Percentiles rank a stretch among this genome's conserved stretches.
Evolutionary conservation across 2,888 invertebrate genomes (phyloP).

Genomic region (Parnassius orleans): DNA sequence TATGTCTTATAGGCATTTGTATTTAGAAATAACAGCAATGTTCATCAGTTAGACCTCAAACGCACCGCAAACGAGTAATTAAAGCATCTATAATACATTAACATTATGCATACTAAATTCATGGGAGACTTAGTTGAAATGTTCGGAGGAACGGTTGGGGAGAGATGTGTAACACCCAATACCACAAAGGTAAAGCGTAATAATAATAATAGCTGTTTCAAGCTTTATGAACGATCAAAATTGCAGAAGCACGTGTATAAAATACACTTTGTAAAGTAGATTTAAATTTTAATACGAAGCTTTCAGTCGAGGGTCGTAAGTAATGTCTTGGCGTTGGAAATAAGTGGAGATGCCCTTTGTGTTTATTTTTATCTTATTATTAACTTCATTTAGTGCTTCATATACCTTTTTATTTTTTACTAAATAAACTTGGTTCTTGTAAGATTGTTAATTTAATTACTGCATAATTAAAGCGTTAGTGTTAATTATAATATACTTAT

Average conservation of each 20-base stretch:
- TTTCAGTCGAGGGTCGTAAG: constrained; percentile 76
- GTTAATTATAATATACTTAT: neutral
- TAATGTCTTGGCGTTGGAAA: constrained; percentile 73
- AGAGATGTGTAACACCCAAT: constrained; percentile 73
- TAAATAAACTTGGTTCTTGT: neutral
- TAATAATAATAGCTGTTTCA: constrained; percentile 76
- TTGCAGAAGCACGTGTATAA: constrained; percentile 80
- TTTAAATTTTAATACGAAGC: constrained; percentile 81
- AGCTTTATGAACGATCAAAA: constrained; percentile 80
- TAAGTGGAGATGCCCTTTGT: constrained; percentile 56
- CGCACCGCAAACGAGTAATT: constrained; percentile 74
- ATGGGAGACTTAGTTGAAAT: constrained; percentile 67
- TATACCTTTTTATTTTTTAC: no score
- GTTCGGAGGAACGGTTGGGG: constrained; percentile 61
- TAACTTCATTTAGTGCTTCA: neutral
- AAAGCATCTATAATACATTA: constrained; percentile 76
- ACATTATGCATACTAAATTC: constrained; percentile 73
- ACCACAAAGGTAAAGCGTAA: constrained; percentile 74
- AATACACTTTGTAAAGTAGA: constrained; percentile 81
- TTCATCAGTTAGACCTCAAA: constrained; percentile 51
- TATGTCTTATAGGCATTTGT: neutral
- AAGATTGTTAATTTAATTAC: neutral
- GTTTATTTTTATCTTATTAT: neutral
- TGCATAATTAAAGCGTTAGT: neutral
- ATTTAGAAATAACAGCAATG: constrained; percentile 1